Evolutionary conservation across 2,888 invertebrate species (phyloP).

Genomic region (Erynnis tages): DNA sequence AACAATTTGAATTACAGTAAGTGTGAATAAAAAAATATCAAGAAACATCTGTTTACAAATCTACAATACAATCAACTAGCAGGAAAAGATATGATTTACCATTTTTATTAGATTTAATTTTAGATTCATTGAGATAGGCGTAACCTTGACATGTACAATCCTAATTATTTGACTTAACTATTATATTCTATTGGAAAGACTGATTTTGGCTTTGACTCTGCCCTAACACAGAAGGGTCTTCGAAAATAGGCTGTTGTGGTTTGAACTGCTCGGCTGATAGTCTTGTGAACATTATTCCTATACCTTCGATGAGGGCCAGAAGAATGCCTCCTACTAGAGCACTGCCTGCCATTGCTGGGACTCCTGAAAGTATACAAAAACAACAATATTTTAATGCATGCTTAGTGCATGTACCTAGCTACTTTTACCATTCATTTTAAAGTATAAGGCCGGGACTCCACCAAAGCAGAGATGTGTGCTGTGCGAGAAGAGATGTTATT

Average conservation of each 20-base stretch:
- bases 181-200: constrained; percentile 55
- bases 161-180: constrained; percentile 30
- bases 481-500: too few species aligned
- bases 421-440: too few species aligned
- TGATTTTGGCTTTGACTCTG: constrained; percentile 65
- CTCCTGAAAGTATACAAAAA: constrained; percentile 71
- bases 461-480: too few species aligned
- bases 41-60: too few species aligned
- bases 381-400: too few species aligned
- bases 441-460: too few species aligned
- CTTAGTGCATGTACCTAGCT: too few species aligned
- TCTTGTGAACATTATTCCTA: constrained; percentile 96
- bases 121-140: neutral
- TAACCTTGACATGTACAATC: constrained; percentile 38
- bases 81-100: too few species aligned
- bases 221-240: constrained; percentile 89
- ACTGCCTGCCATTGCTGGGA: constrained; percentile 96
- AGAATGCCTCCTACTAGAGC: constrained; percentile 97
- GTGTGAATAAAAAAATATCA: too few species aligned
- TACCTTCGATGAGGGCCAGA: constrained; percentile 97
- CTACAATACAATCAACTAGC: too few species aligned
- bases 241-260: constrained; percentile 88
- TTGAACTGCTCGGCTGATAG: constrained; percentile 96
- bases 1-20: too few species aligned
- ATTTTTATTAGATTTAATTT: neutral